Conservation (phyloP, 2,797 vertebrate genomes). For the Telmatherina bonti region DNA sequence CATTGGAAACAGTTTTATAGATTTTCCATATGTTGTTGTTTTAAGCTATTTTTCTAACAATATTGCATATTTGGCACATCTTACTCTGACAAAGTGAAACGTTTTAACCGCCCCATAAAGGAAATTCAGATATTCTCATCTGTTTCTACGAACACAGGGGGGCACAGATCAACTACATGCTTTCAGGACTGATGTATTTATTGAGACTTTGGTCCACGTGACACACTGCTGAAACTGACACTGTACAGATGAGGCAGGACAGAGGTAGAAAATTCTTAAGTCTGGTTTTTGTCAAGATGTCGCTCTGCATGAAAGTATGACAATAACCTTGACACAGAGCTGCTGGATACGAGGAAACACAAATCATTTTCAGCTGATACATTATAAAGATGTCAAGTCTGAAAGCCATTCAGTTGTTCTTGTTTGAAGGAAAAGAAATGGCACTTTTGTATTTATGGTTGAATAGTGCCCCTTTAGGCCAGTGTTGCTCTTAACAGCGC, state of each 20-base stretch:
- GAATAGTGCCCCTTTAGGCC: conserved; percentile 12
- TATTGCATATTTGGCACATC: conserved; percentile 1
- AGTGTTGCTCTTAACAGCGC: conserved; percentile 37
- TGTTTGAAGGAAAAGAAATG: neutral
- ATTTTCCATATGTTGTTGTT: neutral
- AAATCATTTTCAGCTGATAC: conserved; percentile 7
- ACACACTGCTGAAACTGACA: conserved; percentile 56
- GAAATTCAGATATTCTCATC: conserved; percentile 41
- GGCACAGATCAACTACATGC: conserved; percentile 38
- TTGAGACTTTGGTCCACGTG: conserved; percentile 52
- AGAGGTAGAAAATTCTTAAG: conserved; percentile 49
- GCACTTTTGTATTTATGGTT: neutral
- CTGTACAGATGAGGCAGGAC: conserved; percentile 58
- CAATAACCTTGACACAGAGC: conserved; percentile 48
- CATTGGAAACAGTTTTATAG: neutral
- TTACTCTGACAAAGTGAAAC: conserved; percentile 9
- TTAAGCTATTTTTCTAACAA: neutral
- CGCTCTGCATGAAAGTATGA: conserved; percentile 44
- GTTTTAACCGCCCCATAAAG: neutral
- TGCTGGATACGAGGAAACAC: conserved; percentile 24
- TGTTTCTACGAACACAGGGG: conserved; percentile 35
- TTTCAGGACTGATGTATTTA: conserved; percentile 53
- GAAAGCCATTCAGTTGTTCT: conserved; percentile 10
- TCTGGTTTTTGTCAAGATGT: conserved; percentile 48
- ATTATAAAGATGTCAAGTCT: conserved; percentile 8